These are phyloP conservation scores for Telenomus remus DNA, from an alignment of 1,140 invertebrate species.

Conservation along the genomic window DNA sequence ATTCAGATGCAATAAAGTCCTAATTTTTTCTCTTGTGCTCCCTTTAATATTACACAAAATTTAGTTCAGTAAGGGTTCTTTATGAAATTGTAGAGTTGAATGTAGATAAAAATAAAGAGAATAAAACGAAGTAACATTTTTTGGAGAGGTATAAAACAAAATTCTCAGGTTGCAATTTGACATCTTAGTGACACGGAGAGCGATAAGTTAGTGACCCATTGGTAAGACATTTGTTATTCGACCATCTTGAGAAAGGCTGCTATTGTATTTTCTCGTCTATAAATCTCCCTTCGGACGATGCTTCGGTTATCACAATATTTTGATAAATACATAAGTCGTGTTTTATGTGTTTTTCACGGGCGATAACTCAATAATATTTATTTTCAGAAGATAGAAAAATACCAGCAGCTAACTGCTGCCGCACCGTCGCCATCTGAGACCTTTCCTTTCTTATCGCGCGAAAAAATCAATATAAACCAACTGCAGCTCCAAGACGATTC, in stretches of 20 bases:
- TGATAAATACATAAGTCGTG: slow-evolving; percentile 73
- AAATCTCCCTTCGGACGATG: slow-evolving; percentile 54
- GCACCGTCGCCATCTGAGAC: slow-evolving; percentile 61
- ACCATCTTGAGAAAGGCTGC: slow-evolving; percentile 27
- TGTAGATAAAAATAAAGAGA: no score
- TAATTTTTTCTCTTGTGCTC: no score
- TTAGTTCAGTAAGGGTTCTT: no score
- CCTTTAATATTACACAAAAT: no score
- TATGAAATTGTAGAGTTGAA: no score
- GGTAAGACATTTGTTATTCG: slow-evolving; percentile 47
- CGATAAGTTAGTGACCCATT: slow-evolving; percentile 40
- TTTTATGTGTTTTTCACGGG: slow-evolving; percentile 65
- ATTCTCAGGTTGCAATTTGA: slow-evolving; percentile 2
- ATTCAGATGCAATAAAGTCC: no score
- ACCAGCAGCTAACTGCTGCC: slow-evolving; percentile 57
- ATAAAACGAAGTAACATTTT: no score
- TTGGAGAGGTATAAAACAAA: no score
- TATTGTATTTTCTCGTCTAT: slow-evolving; percentile 43
- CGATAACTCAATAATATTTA: slow-evolving; percentile 70
- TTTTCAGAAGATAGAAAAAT: slow-evolving; percentile 71
- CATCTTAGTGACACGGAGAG: slow-evolving; percentile 17
- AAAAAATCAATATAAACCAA: slow-evolving; percentile 63
- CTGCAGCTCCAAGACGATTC: slow-evolving; percentile 43
- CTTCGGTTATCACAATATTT: slow-evolving; percentile 73
- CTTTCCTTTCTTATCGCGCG: slow-evolving; percentile 53